These are phyloP conservation scores for Melierax canorus DNA, from an alignment of 2,113 vertebrate genomes.

Conservation along the genomic window DNA sequence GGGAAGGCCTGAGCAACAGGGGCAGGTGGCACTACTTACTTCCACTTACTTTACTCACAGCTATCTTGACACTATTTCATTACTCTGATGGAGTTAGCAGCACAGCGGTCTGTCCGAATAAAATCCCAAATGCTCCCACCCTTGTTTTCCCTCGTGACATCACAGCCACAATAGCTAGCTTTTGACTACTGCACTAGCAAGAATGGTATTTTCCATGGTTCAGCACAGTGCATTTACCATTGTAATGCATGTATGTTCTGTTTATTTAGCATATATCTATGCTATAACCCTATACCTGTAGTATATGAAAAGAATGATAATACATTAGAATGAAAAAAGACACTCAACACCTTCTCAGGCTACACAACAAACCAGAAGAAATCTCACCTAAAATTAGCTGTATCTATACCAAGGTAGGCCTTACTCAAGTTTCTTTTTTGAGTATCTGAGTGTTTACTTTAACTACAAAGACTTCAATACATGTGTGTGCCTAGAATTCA, in stretches of 20 bases:
- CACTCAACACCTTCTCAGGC: neutral
- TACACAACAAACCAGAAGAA: neutral
- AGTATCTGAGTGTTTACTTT: neutral
- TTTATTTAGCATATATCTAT: neutral
- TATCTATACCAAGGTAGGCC: neutral
- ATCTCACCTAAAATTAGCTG: neutral
- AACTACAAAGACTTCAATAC: neutral
- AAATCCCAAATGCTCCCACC: neutral
- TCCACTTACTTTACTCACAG: neutral
- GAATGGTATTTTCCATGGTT: neutral
- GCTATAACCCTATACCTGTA: neutral
- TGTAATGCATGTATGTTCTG: neutral
- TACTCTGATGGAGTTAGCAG: neutral
- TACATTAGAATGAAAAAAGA: neutral
- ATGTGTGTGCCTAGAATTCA: neutral
- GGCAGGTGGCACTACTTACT: neutral
- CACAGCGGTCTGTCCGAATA: neutral
- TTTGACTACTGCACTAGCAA: neutral
- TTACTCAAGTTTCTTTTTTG: neutral
- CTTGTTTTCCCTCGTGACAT: neutral
- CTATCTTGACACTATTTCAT: neutral
- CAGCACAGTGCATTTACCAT: neutral
- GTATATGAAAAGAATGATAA: neutral
- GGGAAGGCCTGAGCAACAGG: neutral
- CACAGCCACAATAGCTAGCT: neutral